Base-by-base conservation (phyloP, 2,113 vertebrate genomes). In the Heloderma charlesbogerti region DNA sequence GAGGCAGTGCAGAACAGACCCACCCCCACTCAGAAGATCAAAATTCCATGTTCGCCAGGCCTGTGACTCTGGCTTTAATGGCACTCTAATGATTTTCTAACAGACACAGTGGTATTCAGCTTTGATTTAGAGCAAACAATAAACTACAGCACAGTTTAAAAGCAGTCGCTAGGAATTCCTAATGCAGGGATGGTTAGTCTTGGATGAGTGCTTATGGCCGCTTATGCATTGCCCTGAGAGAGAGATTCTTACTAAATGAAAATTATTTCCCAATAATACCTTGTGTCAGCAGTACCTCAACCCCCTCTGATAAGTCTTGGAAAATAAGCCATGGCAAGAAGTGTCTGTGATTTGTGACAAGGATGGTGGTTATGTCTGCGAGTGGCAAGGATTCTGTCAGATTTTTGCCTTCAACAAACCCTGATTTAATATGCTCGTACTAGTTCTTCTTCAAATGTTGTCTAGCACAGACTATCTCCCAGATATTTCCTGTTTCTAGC, bases 61-160 rank as follows among this genome's bases (percentile, higher is more conserved):
- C 91, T 94, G 93, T 93, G 96, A 90, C 95, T 75, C 92, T 91
- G 92, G 92, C 96, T 97, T 97, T 98, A 97, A 98, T 97, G 97
- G 96, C 94, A 94, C 92, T 80, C 51, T 97, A 97, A 98, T 97
- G 96, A 96, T 97, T 97, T 98, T 97, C 95, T 97, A 96, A 96
- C 95, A 97, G 96, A 96, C 94, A 92, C 89, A 90, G n/a, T 93
- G 93, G 94, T 94, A 94, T 95, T 95, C 92, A 95, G 91, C 94
- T 92, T 95, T 92, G 96, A 97, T 96, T 96, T 96, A 97, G 94
- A 97, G 95, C 93, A 94, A 97, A 96, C 94, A 96, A 95, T 97
- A 97, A 97, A 96, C 92, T 90, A 95, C 92, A 94, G 94, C 86
- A 69, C 94, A 92, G 94, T 93, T 96, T 95, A 96, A 97, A 97